Conservation (phyloP, 2,113 vertebrate species). For the Alectura lathami region DNA sequence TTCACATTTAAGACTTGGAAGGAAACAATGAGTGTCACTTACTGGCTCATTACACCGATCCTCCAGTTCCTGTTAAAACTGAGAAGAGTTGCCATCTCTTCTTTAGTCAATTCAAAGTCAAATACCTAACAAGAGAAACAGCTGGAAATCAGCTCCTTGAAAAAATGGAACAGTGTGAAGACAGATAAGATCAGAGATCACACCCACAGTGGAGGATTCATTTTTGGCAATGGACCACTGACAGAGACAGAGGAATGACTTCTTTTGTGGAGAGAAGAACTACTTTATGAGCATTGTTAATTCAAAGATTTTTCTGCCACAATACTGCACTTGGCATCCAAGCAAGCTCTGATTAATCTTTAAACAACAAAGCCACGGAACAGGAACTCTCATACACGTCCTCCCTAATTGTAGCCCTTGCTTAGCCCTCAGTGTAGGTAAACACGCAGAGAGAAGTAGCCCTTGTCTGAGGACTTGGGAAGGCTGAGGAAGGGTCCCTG, state of each 20-base stretch:
- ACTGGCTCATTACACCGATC: constrained; percentile 78
- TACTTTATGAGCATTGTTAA: background rate
- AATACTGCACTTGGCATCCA: background rate
- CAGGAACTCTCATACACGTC: background rate
- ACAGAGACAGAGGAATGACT: background rate
- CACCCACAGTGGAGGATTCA: background rate
- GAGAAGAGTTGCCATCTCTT: constrained; percentile 81
- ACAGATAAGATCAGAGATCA: background rate
- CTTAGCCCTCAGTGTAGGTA: background rate
- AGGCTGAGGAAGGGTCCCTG: too few relatives aligned
- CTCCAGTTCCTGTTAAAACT: constrained; percentile 85
- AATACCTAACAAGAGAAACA: constrained; percentile 77
- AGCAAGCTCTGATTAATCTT: background rate
- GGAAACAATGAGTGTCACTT: constrained; percentile 30
- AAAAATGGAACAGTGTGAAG: background rate
- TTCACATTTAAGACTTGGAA: background rate
- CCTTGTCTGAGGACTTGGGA: background rate
- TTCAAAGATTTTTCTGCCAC: background rate
- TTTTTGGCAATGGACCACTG: background rate
- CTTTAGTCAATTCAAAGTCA: constrained; percentile 83
- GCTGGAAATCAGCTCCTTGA: background rate
- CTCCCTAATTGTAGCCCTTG: background rate
- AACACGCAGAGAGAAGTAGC: background rate
- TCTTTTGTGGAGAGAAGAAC: background rate
- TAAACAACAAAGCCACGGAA: background rate